Conservation (phyloP, 2,888 invertebrate genomes). For the Clunio marinus region DNA sequence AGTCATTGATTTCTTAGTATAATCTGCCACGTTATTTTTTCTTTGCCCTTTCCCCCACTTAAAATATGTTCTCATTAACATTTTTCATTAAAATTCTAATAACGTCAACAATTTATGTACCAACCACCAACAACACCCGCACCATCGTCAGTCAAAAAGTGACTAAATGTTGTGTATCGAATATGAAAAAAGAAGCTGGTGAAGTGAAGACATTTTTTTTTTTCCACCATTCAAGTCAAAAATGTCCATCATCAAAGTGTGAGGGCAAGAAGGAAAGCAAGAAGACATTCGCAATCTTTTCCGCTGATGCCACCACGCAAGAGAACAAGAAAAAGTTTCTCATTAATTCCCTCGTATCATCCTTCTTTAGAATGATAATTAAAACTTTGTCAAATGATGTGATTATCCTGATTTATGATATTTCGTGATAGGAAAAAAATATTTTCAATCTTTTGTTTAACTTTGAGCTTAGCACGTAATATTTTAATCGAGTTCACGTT, state of each 20-base stretch:
- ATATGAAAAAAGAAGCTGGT: slow-evolving; percentile 13
- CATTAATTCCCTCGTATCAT: slow-evolving; percentile 1
- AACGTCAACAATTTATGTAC: slow-evolving; percentile 37
- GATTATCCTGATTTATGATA: slow-evolving; percentile 34
- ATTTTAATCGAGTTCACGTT: slow-evolving; percentile 36
- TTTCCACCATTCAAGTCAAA: not conserved
- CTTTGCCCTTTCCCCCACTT: not conserved
- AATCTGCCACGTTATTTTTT: not conserved
- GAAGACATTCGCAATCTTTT: too few species aligned
- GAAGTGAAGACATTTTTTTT: slow-evolving; percentile 3
- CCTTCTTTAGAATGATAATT: slow-evolving; percentile 19
- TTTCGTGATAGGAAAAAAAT: not conserved
- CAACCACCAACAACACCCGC: slow-evolving; percentile 23
- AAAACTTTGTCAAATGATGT: slow-evolving; percentile 39
- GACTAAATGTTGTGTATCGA: slow-evolving; percentile 34
- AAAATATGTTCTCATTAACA: slow-evolving; percentile 30
- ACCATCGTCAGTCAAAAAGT: not conserved
- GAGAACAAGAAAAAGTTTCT: not conserved
- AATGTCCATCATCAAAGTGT: slow-evolving; percentile 23
- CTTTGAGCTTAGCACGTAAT: slow-evolving; percentile 20
- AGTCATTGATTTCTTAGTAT: not conserved
- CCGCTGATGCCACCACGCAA: too few species aligned
- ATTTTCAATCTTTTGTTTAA: slow-evolving; percentile 18
- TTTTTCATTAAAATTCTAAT: slow-evolving; percentile 39
- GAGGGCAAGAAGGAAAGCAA: not conserved